phyloP scores from a whole-genome alignment of 2,888 invertebrate species.

The Eutolmus rufibarbis region DNA sequence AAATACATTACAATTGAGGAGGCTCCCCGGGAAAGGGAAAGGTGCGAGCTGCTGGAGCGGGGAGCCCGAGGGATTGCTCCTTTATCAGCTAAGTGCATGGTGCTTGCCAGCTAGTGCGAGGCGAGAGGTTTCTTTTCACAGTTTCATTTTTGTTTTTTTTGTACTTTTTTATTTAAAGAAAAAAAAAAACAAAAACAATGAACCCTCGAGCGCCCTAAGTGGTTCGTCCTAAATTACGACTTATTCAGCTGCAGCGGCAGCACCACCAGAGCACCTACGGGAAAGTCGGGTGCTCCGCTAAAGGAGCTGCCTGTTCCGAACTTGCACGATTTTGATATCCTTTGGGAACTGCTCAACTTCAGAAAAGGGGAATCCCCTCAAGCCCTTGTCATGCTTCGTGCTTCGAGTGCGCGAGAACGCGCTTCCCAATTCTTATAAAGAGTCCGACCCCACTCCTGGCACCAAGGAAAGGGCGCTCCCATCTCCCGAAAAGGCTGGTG shows the following conservation, averaged over 20 bases:
- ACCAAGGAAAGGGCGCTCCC: neutral
- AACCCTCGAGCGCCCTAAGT: neutral
- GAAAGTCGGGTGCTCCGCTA: neutral
- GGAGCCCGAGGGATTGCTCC: neutral
- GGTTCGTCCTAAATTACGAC: slow-evolving; percentile 19
- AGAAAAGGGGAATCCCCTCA: neutral
- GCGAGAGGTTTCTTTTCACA: neutral
- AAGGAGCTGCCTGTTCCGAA: neutral
- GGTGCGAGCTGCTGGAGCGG: neutral
- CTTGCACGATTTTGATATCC: neutral
- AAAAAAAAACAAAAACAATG: neutral
- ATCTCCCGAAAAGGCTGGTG: neutral
- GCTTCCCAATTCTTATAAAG: neutral
- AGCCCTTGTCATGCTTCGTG: neutral
- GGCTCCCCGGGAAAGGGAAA: neutral
- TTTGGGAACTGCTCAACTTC: neutral
- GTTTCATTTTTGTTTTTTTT: neutral
- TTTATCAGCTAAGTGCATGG: slow-evolving; percentile 10
- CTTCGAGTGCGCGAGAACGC: neutral
- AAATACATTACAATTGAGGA: neutral
- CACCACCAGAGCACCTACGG: neutral
- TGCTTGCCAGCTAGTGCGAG: neutral
- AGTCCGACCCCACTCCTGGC: neutral
- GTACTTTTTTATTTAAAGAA: neutral
- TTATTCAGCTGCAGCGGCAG: neutral